These are phyloP conservation scores for Eurypyga helias DNA, from an alignment of 2,113 vertebrate species.

Conservation along the genomic window DNA sequence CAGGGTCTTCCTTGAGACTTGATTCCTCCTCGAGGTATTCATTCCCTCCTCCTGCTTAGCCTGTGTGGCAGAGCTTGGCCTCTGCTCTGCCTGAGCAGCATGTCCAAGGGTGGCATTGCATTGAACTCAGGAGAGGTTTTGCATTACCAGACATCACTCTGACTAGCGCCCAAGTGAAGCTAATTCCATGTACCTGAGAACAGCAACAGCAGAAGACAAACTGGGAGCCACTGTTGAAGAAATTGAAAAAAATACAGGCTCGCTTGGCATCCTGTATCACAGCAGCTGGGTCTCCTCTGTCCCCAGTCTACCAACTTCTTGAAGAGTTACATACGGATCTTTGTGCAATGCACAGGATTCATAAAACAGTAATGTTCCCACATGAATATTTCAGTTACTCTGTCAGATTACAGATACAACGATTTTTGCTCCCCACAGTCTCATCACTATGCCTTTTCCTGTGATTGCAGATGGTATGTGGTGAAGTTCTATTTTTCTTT, in stretches of 20 bases:
- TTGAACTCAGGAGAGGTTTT: neutral
- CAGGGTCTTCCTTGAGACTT: neutral
- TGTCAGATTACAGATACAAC: neutral
- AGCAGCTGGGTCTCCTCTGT: neutral
- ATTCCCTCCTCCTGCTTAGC: neutral
- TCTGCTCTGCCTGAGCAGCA: neutral
- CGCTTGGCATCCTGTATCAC: neutral
- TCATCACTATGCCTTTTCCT: neutral
- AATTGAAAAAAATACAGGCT: neutral
- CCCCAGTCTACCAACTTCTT: neutral
- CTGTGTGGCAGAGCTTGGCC: neutral
- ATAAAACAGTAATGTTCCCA: neutral
- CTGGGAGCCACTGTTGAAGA: neutral
- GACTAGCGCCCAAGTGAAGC: neutral
- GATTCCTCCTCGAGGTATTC: neutral
- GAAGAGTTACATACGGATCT: neutral
- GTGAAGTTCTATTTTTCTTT: neutral
- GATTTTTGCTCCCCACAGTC: neutral
- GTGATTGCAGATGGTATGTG: neutral
- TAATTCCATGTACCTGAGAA: neutral
- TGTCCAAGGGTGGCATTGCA: accelerated
- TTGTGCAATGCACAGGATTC: neutral
- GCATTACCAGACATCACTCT: neutral
- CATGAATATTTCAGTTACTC: neutral
- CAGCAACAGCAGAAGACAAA: neutral